These are phyloP conservation scores for Chloropsis hardwickii DNA, from an alignment of 2,113 vertebrate species.

Conservation along the genomic window DNA sequence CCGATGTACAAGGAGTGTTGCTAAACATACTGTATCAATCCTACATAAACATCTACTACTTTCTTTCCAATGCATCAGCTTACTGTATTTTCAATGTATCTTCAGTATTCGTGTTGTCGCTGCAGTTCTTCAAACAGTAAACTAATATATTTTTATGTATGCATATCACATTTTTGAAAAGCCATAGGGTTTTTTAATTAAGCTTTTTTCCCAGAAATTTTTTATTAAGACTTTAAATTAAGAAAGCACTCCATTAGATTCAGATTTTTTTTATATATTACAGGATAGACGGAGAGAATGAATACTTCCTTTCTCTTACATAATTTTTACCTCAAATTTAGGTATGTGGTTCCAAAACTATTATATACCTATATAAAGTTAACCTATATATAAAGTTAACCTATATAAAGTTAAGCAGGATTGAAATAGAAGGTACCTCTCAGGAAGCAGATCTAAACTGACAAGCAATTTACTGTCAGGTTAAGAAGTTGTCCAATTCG, in stretches of 20 bases:
- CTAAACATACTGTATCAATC: neutral
- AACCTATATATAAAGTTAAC: too few species aligned
- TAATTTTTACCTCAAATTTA: neutral
- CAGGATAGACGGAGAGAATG: neutral
- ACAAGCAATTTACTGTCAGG: neutral
- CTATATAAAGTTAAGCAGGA: neutral
- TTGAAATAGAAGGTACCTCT: neutral
- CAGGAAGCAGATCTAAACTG: neutral
- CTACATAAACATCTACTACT: neutral
- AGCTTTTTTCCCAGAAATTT: neutral
- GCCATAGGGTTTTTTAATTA: accelerated
- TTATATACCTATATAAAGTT: neutral
- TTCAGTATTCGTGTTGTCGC: neutral
- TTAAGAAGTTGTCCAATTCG: neutral
- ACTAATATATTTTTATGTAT: neutral
- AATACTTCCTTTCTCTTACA: neutral
- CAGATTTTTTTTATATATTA: neutral
- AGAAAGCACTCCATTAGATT: neutral
- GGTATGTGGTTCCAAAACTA: neutral
- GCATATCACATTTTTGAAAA: neutral
- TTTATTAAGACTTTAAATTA: neutral
- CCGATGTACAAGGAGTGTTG: neutral
- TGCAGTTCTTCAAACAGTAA: neutral
- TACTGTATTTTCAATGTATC: neutral
- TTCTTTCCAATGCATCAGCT: neutral